These are phyloP conservation scores for Chionomys nivalis DNA, from an alignment of 2,113 vertebrate species.

Conservation along the genomic window DNA sequence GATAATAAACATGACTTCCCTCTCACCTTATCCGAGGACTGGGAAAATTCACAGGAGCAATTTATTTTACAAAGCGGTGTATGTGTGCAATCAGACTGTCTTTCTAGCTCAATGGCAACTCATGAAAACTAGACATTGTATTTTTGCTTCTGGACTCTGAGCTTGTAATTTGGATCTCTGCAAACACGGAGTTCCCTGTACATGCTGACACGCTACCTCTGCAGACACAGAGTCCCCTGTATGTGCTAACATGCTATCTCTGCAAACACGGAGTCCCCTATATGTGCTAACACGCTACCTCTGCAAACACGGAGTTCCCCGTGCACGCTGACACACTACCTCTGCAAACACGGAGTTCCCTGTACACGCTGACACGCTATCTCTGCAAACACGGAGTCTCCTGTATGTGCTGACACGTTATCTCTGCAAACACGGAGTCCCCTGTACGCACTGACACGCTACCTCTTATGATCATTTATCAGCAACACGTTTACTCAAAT, in stretches of 20 bases:
- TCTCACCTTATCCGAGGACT: neutral
- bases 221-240: too few species aligned
- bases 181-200: constrained; percentile 11
- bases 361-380: neutral
- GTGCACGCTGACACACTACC: neutral
- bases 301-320: neutral
- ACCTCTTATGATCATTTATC: neutral
- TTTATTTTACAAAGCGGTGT: neutral
- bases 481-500: constrained; percentile 8
- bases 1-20: neutral
- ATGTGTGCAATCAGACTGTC: neutral
- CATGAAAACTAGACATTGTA: neutral
- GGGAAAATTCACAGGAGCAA: neutral
- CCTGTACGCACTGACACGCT: neutral
- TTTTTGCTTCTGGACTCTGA: constrained; percentile 24
- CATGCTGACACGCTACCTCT: neutral
- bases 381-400: constrained; percentile 16
- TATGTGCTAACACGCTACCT: too few species aligned
- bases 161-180: constrained; percentile 32
- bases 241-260: too few species aligned
- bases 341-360: constrained; percentile 20
- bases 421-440: constrained; percentile 6
- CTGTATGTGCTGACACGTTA: neutral
- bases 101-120: neutral
- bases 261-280: too few species aligned